Evolutionary conservation across 2,113 vertebrate species (phyloP).

Genomic region (Microtus ochrogaster): DNA sequence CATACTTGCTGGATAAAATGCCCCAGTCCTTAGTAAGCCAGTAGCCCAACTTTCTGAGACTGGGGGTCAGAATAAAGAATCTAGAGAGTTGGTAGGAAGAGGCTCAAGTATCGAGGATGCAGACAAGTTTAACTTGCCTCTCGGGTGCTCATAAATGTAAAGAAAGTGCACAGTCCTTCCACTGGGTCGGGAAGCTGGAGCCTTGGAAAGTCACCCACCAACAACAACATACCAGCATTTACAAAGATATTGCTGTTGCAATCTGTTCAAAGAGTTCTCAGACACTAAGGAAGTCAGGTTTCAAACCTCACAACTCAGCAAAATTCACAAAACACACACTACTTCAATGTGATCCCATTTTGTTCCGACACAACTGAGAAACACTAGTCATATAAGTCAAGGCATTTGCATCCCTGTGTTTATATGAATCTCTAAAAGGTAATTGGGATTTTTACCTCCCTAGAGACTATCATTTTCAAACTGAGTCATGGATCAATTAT

Average conservation of each 20-base stretch:
- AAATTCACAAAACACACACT: not conserved
- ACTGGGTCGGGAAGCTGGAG: not conserved
- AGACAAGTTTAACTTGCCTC: not conserved
- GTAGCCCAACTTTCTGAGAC: not conserved
- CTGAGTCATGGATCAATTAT: constrained; percentile 32
- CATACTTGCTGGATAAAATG: not conserved
- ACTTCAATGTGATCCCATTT: not conserved
- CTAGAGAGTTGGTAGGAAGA: not conserved
- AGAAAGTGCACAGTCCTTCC: not conserved
- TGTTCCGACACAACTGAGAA: not conserved
- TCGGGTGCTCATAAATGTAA: not conserved
- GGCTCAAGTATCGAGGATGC: not conserved
- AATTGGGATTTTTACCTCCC: not conserved
- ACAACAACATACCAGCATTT: not conserved
- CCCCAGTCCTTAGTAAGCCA: not conserved
- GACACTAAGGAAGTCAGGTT: not conserved
- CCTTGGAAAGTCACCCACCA: not conserved
- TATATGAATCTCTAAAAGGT: constrained; percentile 1
- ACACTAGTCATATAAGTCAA: not conserved
- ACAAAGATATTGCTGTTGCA: not conserved
- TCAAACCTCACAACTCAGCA: not conserved
- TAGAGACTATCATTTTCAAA: not conserved
- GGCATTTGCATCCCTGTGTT: not conserved
- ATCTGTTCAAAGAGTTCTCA: not conserved
- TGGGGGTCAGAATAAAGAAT: not conserved